A percentile compares a stretch with the other conserved stretches of the same genome.
Conservation (phyloP, 2,797 vertebrate species). For the Atherinosoma microstoma region DNA sequence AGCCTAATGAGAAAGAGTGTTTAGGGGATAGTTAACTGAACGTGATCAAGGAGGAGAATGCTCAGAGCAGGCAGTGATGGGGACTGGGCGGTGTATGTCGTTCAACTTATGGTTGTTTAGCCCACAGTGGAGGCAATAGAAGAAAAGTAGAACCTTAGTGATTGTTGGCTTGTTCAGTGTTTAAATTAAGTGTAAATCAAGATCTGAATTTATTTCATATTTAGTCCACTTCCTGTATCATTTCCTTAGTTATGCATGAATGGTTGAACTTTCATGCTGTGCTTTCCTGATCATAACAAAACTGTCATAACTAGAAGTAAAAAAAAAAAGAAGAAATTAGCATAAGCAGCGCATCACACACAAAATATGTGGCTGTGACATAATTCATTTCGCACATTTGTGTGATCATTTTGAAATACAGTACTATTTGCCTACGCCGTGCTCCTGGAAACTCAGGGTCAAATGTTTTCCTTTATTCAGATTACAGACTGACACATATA, state of each 20-base stretch:
- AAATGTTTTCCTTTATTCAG: not conserved
- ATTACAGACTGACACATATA: not conserved
- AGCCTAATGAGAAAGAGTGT: conserved; percentile 79
- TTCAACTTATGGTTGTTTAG: conserved; percentile 48
- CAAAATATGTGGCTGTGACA: not conserved
- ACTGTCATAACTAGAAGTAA: not conserved
- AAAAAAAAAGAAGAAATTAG: not conserved
- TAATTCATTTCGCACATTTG: not conserved
- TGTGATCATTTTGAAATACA: not conserved
- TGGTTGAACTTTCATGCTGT: not conserved
- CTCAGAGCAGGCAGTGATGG: conserved; percentile 59
- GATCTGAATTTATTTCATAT: no score
- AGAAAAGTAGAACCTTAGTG: not conserved
- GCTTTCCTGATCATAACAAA: not conserved
- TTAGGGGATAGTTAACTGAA: conserved; percentile 79
- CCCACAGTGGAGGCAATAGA: conserved; percentile 20
- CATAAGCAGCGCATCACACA: not conserved
- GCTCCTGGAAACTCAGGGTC: not conserved
- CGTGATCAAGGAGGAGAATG: conserved; percentile 76
- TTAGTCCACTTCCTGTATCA: not conserved
- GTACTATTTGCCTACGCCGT: not conserved
- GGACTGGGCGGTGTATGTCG: conserved; percentile 56
- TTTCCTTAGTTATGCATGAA: not conserved
- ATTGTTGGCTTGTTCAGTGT: not conserved
- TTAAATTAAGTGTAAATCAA: not conserved